Evolutionary conservation across 2,113 vertebrate genomes (phyloP).

Genomic region (Hippotragus niger): DNA sequence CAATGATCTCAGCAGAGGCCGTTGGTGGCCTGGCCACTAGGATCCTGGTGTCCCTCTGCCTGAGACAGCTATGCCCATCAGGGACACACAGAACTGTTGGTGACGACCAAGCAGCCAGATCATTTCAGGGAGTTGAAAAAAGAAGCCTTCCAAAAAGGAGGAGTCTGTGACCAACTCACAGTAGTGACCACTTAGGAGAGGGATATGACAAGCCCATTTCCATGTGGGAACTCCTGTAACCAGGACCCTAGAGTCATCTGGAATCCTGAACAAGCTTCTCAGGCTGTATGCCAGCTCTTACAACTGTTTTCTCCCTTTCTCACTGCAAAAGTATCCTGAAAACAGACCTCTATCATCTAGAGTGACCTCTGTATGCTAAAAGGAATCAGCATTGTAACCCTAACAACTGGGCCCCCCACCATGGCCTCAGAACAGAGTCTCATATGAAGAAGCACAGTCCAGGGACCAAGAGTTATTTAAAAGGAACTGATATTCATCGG

Average conservation of each 20-base stretch:
- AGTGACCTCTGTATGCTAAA: background rate
- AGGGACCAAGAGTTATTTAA: background rate
- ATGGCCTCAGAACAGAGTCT: background rate
- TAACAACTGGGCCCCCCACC: background rate
- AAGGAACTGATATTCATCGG: background rate
- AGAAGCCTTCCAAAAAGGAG: background rate
- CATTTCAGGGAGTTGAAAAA: background rate
- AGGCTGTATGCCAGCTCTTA: too few relatives aligned
- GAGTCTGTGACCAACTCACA: background rate
- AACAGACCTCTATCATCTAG: background rate
- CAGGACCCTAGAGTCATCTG: background rate
- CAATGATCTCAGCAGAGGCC: accelerated
- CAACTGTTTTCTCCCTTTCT: background rate
- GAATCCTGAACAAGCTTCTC: background rate
- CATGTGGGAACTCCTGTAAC: background rate
- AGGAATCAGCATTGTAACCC: background rate
- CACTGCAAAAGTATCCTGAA: background rate
- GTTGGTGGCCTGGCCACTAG: background rate
- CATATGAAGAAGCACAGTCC: background rate
- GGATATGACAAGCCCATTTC: background rate
- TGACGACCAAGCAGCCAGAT: background rate
- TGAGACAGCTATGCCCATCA: background rate
- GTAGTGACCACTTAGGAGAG: background rate
- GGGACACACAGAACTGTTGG: background rate
- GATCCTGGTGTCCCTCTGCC: background rate